A percentile compares a stretch with the other conserved stretches of the same genome.
Evolutionary conservation across 2,888 invertebrate genomes (phyloP).

Genomic region (Cryptophagus acutangulus): DNA sequence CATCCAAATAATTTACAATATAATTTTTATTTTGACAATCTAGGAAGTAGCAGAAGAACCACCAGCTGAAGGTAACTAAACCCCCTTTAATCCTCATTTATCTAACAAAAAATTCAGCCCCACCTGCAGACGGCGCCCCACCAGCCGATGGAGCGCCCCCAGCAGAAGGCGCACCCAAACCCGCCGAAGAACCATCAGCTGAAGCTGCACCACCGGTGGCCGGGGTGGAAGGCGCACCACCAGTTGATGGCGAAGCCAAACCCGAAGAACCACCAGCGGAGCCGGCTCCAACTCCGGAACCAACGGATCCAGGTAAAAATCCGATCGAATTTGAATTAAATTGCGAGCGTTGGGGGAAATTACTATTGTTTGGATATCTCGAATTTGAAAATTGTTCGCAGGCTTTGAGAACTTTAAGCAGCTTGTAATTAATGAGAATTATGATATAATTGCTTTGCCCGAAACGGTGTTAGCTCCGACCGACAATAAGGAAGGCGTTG

Average conservation of each 20-base stretch:
- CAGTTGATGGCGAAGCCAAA: conserved; percentile 23
- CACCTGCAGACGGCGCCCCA: conserved; percentile 34
- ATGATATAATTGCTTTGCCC: conserved; percentile 37
- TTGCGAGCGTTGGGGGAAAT: neutral
- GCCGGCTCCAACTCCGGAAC: conserved; percentile 10
- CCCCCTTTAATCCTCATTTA: too few species aligned
- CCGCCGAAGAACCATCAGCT: conserved; percentile 23
- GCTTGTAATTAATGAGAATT: conserved; percentile 35
- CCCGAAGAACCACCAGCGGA: too few species aligned
- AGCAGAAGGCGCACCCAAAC: conserved; percentile 34
- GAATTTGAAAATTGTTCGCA: conserved; percentile 18
- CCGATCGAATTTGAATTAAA: neutral
- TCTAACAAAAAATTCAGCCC: too few species aligned
- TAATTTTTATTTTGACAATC: too few species aligned
- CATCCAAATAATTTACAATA: too few species aligned
- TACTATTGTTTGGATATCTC: neutral
- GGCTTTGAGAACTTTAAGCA: conserved; percentile 38
- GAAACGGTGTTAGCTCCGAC: conserved; percentile 36
- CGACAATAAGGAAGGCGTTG: conserved; percentile 35
- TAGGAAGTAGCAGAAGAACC: too few species aligned
- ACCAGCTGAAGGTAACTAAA: conserved; percentile 36
- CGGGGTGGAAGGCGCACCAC: conserved; percentile 38
- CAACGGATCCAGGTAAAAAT: conserved; percentile 3
- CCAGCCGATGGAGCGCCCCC: conserved; percentile 36
- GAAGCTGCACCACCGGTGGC: conserved; percentile 30